These are phyloP conservation scores for Acleris cristana DNA, from an alignment of 2,888 invertebrate species.

Conservation along the genomic window DNA sequence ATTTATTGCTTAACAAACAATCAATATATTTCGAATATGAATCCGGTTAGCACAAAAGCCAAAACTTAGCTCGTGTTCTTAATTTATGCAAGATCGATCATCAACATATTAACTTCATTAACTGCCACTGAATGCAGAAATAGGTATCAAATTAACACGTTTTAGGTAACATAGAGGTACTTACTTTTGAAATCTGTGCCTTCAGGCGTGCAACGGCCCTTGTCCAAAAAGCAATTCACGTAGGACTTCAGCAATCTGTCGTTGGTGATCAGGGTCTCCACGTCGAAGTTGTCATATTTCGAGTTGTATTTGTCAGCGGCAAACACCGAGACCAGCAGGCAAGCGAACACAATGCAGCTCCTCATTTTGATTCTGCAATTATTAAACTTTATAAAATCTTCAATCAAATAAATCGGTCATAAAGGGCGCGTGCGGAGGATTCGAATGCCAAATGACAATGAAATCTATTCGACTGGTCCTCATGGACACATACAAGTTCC, in stretches of 20 bases:
- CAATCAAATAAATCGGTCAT: constrained; percentile 17
- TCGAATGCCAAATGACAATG: constrained; percentile 54
- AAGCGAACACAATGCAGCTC: constrained; percentile 61
- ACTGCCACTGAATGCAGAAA: too few species aligned
- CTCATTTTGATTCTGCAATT: constrained; percentile 62
- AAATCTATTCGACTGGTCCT: constrained; percentile 52
- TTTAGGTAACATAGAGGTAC: constrained; percentile 47
- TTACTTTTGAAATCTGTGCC: constrained; percentile 89
- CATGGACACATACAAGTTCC: constrained; percentile 53
- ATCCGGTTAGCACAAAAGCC: too few species aligned
- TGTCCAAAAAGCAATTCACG: constrained; percentile 87
- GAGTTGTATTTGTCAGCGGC: constrained; percentile 84
- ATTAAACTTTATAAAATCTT: constrained; percentile 40
- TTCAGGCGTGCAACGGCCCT: constrained; percentile 88
- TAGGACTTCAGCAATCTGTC: constrained; percentile 88
- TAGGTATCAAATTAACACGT: too few species aligned
- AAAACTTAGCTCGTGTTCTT: too few species aligned
- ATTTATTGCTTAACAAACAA: too few species aligned
- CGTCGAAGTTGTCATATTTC: constrained; percentile 89
- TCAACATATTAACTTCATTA: too few species aligned
- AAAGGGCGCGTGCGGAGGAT: constrained; percentile 45
- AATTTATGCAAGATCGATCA: too few species aligned
- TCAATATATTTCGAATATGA: too few species aligned
- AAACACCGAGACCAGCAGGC: constrained; percentile 60
- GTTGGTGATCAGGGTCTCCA: constrained; percentile 87